phyloP scores from a whole-genome alignment of 2,113 vertebrate species.

The Ophiodon elongatus region DNA sequence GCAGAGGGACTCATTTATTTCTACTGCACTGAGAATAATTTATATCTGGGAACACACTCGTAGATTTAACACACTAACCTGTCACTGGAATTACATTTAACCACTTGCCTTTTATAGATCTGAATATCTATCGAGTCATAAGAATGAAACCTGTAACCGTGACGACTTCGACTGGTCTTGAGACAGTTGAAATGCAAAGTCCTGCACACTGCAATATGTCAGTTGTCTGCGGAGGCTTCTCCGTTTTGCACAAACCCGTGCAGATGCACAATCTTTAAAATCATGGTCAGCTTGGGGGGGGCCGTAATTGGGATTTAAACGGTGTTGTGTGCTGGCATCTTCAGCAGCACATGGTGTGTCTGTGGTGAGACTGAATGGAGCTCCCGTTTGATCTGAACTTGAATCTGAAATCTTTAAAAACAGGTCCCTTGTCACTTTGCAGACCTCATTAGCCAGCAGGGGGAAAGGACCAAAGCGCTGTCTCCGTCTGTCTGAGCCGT shows the following conservation, averaged over 20 bases:
- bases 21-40: conserved; percentile 26
- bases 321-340: background rate
- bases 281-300: too few species aligned
- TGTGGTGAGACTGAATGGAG: conserved; percentile 10
- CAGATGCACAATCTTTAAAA: conserved; percentile 7
- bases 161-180: background rate
- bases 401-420: conserved; percentile 40
- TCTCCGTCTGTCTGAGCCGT: conserved; percentile 61
- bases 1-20: background rate
- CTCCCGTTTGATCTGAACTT: conserved; percentile 24
- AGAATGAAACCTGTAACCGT: conserved; percentile 15
- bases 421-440: conserved; percentile 19
- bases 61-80: conserved; percentile 15
- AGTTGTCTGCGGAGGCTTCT: background rate
- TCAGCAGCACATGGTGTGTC: background rate
- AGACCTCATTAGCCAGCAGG: conserved; percentile 56
- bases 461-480: conserved; percentile 39
- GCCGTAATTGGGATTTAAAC: conserved; percentile 11
- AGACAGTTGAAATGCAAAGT: conserved; percentile 28
- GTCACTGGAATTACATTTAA: conserved; percentile 22
- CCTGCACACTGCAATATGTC: background rate
- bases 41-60: background rate
- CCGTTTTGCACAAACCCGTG: background rate
- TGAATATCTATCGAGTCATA: background rate
- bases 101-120: background rate